Percentiles rank a stretch among this genome's conserved stretches.
Conservation (phyloP, 1,140 invertebrate genomes). For the Hermatobates lingyangjiaoensis region DNA sequence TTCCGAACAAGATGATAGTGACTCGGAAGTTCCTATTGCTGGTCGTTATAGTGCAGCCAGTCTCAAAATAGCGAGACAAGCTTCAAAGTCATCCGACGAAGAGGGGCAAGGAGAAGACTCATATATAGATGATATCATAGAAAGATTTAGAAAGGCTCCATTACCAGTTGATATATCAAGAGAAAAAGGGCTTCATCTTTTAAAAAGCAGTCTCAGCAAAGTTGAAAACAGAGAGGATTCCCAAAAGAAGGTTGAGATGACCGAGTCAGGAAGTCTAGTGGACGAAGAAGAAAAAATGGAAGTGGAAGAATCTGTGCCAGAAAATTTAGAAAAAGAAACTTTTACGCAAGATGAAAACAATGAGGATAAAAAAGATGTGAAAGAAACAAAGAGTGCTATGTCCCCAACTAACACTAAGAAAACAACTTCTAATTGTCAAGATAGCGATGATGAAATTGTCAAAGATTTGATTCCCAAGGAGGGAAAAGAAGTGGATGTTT, state of each 20-base stretch:
- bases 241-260: constrained; percentile 19
- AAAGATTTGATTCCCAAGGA: too few species aligned
- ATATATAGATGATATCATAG: constrained; percentile 1
- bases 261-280: neutral
- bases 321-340: neutral
- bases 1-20: constrained; percentile 6
- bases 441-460: too few species aligned
- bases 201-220: too few species aligned
- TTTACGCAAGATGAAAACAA: constrained; percentile 9
- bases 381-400: neutral
- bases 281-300: constrained; percentile 10
- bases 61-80: neutral
- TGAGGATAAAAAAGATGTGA: constrained; percentile 6
- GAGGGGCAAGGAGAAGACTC: too few species aligned
- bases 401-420: too few species aligned
- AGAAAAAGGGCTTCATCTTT: too few species aligned
- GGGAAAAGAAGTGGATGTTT: too few species aligned
- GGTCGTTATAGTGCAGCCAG: neutral
- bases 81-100: neutral
- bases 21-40: constrained; percentile 5
- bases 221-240: neutral
- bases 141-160: constrained; percentile 1
- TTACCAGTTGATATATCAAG: too few species aligned
- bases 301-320: neutral
- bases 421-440: too few species aligned